Evolutionary conservation across 2,888 invertebrate species (phyloP), one percentile per base, ranked within the genome.

Genomic region (Cheilosia vernalis): DNA sequence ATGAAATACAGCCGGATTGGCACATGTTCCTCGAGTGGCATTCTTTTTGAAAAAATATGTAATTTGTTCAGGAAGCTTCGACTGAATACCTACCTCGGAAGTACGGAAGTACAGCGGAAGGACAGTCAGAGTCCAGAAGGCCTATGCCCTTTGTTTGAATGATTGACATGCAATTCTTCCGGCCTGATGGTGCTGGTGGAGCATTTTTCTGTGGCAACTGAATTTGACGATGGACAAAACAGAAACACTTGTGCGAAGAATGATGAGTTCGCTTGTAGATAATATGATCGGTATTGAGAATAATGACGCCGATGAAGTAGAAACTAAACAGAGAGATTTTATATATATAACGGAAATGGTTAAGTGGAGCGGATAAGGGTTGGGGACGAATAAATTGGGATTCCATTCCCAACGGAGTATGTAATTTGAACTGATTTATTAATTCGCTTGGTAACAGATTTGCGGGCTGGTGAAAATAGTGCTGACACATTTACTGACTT

Each of bases 161-260:
- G 69, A 73, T 61, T 73, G 72, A 19, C 61, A 55, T 42, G 55
- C 42, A 66, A 37, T 72, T 51, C 30, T 44, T 61, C 42, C 10
- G 61, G 61, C 27, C 44, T 51, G 37, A 17, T 69, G 42, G 30
- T 44, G 4, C 24, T 19, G 10, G 10, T 17, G 5, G 1, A 5
- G 9, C 13, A 17, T 33, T 30, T 33, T 3, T n/a, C n/a, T 13
- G 33, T 13, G n/a, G 10, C n/a, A 37, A 33, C 15, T 37, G 19
- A 37, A 64, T 49, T 47, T 64, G 37, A 64, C 49, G 51, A 49
- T 9, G 37, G 21, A 10, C 7, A 49, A 30, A 47, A 44, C 37
- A 30, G 17, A 24, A 49, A 33, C 61, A 4, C 21, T 30, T 30
- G 47, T 47, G 17, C 30, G 33, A 17, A n/a, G 15, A 63, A 49